These are phyloP conservation scores for Amitus sp. DNA, from an alignment of 2,888 invertebrate species.

Conservation along the genomic window DNA sequence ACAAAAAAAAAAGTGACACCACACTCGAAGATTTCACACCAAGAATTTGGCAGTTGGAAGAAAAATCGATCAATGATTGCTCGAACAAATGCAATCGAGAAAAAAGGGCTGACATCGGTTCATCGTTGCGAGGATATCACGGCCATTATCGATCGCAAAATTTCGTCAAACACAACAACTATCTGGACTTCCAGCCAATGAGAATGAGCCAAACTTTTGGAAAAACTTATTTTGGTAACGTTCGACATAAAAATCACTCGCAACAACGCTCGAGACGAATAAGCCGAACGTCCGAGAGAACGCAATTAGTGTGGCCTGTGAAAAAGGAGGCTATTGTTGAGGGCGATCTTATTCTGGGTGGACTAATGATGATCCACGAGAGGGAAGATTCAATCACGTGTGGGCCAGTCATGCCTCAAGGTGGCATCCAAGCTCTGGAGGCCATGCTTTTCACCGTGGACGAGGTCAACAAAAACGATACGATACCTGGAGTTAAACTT, in stretches of 20 bases:
- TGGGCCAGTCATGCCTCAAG: slow-evolving; percentile 91
- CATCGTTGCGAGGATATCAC: slow-evolving; percentile 12
- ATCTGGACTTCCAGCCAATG: slow-evolving; percentile 27
- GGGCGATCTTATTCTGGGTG: slow-evolving; percentile 86
- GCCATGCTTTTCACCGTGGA: slow-evolving; percentile 90
- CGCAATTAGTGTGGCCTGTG: slow-evolving; percentile 72
- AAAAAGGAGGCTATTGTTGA: slow-evolving; percentile 84
- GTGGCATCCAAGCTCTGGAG: slow-evolving; percentile 85
- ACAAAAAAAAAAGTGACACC: slow-evolving; percentile 15
- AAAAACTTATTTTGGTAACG: slow-evolving; percentile 3
- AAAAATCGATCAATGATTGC: not conserved
- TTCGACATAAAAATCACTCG: slow-evolving; percentile 29
- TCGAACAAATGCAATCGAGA: not conserved
- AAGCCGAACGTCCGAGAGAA: slow-evolving; percentile 47
- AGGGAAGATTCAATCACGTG: slow-evolving; percentile 83
- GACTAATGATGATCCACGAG: slow-evolving; percentile 93
- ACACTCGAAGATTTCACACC: slow-evolving; percentile 8
- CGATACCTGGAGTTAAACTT: slow-evolving; percentile 77
- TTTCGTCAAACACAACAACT: slow-evolving; percentile 28
- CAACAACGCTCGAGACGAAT: slow-evolving; percentile 27
- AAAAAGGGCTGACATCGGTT: slow-evolving; percentile 11
- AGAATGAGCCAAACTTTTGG: not conserved
- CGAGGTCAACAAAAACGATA: slow-evolving; percentile 70
- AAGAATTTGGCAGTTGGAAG: slow-evolving; percentile 3
- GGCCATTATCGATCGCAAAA: slow-evolving; percentile 18